A percentile compares a stretch with the other conserved stretches of the same genome.
phyloP scores from a whole-genome alignment of 2,888 invertebrate species.

The Drosophila lacicola region DNA sequence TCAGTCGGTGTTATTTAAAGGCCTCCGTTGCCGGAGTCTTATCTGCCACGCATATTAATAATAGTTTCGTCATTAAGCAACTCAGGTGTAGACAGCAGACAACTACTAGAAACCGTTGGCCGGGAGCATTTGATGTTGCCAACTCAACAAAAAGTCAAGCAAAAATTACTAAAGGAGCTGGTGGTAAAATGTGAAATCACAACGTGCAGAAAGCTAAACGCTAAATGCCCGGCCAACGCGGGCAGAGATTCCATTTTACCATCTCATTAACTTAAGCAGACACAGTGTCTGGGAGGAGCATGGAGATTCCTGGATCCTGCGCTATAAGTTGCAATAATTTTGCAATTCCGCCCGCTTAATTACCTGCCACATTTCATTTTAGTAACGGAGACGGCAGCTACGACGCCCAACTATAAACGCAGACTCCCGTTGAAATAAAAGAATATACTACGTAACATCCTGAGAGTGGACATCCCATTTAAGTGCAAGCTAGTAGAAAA shows the following conservation, averaged over 20 bases:
- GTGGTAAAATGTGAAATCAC: slow-evolving; percentile 20
- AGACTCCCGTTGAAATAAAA: slow-evolving; percentile 29
- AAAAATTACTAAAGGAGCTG: slow-evolving; percentile 17
- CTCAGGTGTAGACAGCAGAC: slow-evolving; percentile 51
- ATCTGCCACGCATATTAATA: slow-evolving; percentile 78
- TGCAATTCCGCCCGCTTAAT: slow-evolving; percentile 84
- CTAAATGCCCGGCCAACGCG: slow-evolving; percentile 39
- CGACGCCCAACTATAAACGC: slow-evolving; percentile 29
- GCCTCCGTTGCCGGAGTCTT: slow-evolving; percentile 31
- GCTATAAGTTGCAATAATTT: slow-evolving; percentile 82
- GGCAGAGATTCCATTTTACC: slow-evolving; percentile 81
- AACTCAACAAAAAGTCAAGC: slow-evolving; percentile 40
- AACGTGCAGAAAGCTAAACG: slow-evolving; percentile 24
- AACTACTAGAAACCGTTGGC: slow-evolving; percentile 24
- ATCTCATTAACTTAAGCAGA: slow-evolving; percentile 83
- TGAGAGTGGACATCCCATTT: slow-evolving; percentile 1
- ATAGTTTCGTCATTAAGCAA: slow-evolving; percentile 74
- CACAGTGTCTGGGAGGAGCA: slow-evolving; percentile 36
- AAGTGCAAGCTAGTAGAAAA: slow-evolving; percentile 13
- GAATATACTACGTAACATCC: slow-evolving; percentile 19
- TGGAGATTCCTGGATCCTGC: slow-evolving; percentile 15
- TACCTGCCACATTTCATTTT: slow-evolving; percentile 85
- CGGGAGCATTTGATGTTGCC: slow-evolving; percentile 31
- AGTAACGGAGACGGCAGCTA: slow-evolving; percentile 34
- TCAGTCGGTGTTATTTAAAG: slow-evolving; percentile 5